phyloP scores from a whole-genome alignment of 2,888 invertebrate species.

The Gasteruption jaculator region DNA sequence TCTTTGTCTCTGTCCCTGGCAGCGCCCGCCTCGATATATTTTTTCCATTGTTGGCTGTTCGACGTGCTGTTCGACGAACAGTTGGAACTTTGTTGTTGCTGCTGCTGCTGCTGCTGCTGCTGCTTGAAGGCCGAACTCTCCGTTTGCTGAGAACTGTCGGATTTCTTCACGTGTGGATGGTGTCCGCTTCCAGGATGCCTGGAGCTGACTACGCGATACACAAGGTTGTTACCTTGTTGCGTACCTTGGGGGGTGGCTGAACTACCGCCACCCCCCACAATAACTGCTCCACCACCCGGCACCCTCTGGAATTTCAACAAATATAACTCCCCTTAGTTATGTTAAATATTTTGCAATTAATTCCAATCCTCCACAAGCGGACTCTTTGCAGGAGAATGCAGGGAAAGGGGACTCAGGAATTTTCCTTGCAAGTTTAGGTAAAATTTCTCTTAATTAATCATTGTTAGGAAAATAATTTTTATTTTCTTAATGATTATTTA shows the following conservation, averaged over 20 bases:
- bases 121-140: slow-evolving; percentile 53
- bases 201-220: slow-evolving; percentile 46
- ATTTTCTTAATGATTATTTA: too few relatives aligned
- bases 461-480: too few relatives aligned
- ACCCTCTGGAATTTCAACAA: slow-evolving; percentile 35
- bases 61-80: slow-evolving; percentile 39
- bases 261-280: slow-evolving; percentile 50
- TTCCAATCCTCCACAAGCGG: not conserved
- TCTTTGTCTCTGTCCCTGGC: slow-evolving; percentile 47
- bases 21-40: slow-evolving; percentile 51
- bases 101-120: slow-evolving; percentile 29
- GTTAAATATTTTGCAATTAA: too few relatives aligned
- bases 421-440: too few relatives aligned
- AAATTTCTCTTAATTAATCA: too few relatives aligned
- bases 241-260: slow-evolving; percentile 49
- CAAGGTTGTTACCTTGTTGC: slow-evolving; percentile 43
- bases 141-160: slow-evolving; percentile 56
- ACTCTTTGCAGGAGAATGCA: not conserved
- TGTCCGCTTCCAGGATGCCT: slow-evolving; percentile 40
- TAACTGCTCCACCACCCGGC: slow-evolving; percentile 44
- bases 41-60: slow-evolving; percentile 53
- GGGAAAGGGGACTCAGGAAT: too few relatives aligned
- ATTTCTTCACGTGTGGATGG: slow-evolving; percentile 49
- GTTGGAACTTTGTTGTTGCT: slow-evolving; percentile 29
- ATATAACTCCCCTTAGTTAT: too few relatives aligned